Percentiles rank a stretch among this genome's conserved stretches.
phyloP scores from a whole-genome alignment of 2,113 vertebrate species.

The Piaya cayana region DNA sequence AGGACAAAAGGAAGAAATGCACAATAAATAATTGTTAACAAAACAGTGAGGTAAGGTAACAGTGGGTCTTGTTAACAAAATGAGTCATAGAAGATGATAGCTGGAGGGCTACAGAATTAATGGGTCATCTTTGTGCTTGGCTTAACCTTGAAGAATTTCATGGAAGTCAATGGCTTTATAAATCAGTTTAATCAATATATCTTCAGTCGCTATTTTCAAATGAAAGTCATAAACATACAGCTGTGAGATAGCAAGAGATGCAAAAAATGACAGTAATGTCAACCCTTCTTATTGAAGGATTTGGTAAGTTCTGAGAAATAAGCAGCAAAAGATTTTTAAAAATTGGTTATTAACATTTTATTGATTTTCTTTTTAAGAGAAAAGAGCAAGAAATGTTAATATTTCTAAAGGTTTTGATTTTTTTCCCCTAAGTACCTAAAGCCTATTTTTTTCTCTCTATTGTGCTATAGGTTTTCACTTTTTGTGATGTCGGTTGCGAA shows the following conservation, averaged over 20 bases:
- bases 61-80: neutral
- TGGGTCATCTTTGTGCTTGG: neutral
- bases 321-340: neutral
- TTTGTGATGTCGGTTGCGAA: neutral
- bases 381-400: neutral
- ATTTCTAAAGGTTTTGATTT: neutral
- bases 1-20: neutral
- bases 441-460: neutral
- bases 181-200: neutral
- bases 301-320: neutral
- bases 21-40: neutral
- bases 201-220: neutral
- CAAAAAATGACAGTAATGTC: neutral
- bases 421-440: neutral
- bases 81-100: neutral
- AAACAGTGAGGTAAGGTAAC: neutral
- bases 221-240: neutral
- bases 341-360: neutral
- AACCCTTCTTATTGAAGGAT: neutral
- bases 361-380: neutral
- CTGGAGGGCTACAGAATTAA: neutral
- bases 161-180: neutral
- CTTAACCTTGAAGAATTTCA: conserved; percentile 7
- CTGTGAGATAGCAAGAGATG: neutral
- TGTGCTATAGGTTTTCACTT: neutral